These are phyloP conservation scores for Itoplectis maculator DNA, from an alignment of 2,888 invertebrate species.

Conservation along the genomic window DNA sequence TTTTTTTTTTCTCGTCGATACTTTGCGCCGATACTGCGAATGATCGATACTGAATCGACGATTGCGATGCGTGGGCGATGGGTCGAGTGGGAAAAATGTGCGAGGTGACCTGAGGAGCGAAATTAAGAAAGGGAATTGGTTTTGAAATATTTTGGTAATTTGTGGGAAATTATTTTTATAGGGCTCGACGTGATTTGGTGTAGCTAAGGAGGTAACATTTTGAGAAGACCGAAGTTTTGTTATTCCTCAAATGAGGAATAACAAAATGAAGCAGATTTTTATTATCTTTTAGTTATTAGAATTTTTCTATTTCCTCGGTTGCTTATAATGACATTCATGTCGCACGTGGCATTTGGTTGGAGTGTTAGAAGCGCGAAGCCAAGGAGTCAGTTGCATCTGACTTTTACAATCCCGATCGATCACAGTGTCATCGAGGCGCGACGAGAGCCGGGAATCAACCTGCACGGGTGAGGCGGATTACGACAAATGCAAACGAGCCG, in stretches of 20 bases:
- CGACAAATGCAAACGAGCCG: slow-evolving; percentile 61
- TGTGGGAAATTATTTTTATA: too few relatives aligned
- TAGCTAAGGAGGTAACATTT: too few relatives aligned
- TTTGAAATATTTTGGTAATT: too few relatives aligned
- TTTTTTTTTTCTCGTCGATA: not conserved
- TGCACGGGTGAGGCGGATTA: slow-evolving; percentile 58
- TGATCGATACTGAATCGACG: not conserved
- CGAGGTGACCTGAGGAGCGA: too few relatives aligned
- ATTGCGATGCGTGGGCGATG: not conserved
- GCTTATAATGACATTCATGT: not conserved
- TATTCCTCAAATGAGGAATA: too few relatives aligned
- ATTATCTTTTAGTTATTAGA: too few relatives aligned
- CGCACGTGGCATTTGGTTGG: not conserved
- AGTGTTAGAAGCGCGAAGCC: slow-evolving; percentile 14
- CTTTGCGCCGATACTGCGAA: too few relatives aligned
- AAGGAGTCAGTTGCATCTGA: slow-evolving; percentile 27
- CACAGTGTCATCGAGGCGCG: slow-evolving; percentile 44
- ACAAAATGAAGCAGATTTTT: too few relatives aligned
- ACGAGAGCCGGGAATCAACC: slow-evolving; percentile 66
- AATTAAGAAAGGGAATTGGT: too few relatives aligned
- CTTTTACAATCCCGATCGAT: slow-evolving; percentile 62
- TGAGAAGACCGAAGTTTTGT: too few relatives aligned
- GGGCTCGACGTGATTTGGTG: too few relatives aligned
- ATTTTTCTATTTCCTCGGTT: not conserved
- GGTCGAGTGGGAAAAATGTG: too few relatives aligned